Evolutionary conservation across 1,140 invertebrate species (phyloP).

Genomic region (Drosophila tani): DNA sequence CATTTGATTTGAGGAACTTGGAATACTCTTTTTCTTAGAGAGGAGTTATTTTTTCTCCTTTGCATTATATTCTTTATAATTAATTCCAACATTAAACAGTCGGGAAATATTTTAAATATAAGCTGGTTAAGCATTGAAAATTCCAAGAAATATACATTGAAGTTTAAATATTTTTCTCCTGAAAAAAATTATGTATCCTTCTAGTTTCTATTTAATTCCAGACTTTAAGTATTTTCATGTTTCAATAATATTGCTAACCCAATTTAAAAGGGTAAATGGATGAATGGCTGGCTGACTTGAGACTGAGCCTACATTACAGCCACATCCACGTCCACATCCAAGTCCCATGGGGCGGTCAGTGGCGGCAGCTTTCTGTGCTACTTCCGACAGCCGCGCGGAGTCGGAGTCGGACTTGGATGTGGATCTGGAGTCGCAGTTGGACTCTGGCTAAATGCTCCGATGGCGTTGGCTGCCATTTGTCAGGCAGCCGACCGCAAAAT

Average conservation of each 20-base stretch:
- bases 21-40: background rate
- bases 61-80: too few relatives aligned
- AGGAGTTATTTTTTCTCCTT: too few relatives aligned
- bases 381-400: conserved; percentile 39
- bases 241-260: background rate
- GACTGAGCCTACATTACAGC: conserved; percentile 36
- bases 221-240: background rate
- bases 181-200: too few relatives aligned
- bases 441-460: conserved; percentile 78
- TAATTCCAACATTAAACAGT: too few relatives aligned
- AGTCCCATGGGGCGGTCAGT: conserved; percentile 37
- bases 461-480: conserved; percentile 80
- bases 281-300: background rate
- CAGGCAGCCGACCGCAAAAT: conserved; percentile 80
- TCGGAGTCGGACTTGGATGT: conserved; percentile 8
- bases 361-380: conserved; percentile 44
- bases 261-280: background rate
- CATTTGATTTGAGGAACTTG: background rate
- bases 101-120: too few relatives aligned
- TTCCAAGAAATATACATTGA: too few relatives aligned
- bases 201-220: too few relatives aligned
- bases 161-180: too few relatives aligned
- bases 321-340: conserved; percentile 9
- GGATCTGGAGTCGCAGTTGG: conserved; percentile 45
- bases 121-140: too few relatives aligned